phyloP scores from a whole-genome alignment of 2,113 vertebrate species.

The Puma concolor region DNA sequence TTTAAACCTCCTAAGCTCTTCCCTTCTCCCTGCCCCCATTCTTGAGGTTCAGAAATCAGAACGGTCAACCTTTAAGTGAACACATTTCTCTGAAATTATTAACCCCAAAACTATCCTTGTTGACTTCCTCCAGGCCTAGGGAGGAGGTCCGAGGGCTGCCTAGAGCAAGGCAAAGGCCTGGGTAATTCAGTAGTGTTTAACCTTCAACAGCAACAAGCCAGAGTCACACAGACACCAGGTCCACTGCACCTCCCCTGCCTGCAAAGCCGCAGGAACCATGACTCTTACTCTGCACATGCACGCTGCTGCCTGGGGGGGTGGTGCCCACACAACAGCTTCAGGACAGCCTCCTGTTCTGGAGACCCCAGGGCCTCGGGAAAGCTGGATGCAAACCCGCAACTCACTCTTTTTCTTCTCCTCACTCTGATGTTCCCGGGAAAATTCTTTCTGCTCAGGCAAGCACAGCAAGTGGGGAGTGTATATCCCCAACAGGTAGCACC shows the following conservation, averaged over 20 bases:
- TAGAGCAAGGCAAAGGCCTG: background rate
- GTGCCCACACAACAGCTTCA: background rate
- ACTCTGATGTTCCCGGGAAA: slow-evolving; percentile 57
- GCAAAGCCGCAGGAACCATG: too few relatives aligned
- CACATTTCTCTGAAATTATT: slow-evolving; percentile 70
- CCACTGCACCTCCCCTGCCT: background rate
- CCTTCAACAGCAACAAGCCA: background rate
- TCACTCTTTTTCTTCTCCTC: slow-evolving; percentile 47
- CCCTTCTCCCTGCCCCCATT: slow-evolving; percentile 4
- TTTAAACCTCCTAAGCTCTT: slow-evolving; percentile 55
- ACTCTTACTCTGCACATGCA: background rate
- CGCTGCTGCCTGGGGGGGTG: too few relatives aligned
- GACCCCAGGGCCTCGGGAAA: background rate
- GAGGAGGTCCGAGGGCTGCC: background rate
- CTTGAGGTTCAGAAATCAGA: slow-evolving; percentile 68
- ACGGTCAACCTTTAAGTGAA: slow-evolving; percentile 61
- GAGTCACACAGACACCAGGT: background rate
- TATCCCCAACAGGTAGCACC: slow-evolving; percentile 46
- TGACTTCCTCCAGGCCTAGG: background rate
- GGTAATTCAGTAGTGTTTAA: background rate
- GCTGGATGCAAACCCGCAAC: background rate
- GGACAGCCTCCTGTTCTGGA: background rate
- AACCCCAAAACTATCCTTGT: slow-evolving; percentile 53
- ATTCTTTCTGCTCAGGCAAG: slow-evolving; percentile 75
- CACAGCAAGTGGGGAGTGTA: slow-evolving; percentile 61